These are phyloP conservation scores for Phthorimaea operculella DNA, from an alignment of 1,140 invertebrate genomes.

Conservation along the genomic window DNA sequence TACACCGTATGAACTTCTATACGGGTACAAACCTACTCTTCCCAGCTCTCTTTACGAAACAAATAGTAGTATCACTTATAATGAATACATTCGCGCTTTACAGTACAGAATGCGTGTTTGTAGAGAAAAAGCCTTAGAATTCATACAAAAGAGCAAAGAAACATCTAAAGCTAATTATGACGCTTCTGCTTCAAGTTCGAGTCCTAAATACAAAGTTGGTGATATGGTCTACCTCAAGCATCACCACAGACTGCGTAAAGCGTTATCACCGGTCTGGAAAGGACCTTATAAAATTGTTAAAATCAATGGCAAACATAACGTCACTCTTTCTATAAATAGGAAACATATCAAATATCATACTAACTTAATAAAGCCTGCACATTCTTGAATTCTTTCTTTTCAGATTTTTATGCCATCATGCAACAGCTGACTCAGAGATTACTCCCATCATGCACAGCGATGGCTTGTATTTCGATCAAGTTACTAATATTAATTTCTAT, in stretches of 20 bases:
- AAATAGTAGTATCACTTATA: conserved; percentile 5
- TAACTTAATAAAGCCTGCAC: too few relatives aligned
- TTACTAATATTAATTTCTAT: too few relatives aligned
- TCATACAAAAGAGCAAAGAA: conserved; percentile 7
- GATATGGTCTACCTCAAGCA: conserved; percentile 10
- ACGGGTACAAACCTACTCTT: conserved; percentile 25
- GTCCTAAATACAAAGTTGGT: neutral
- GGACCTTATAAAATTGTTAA: conserved; percentile 10
- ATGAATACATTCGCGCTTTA: conserved; percentile 11
- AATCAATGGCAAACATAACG: conserved; percentile 8
- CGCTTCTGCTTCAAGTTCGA: neutral
- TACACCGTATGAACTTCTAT: conserved; percentile 33
- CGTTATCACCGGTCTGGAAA: conserved; percentile 10
- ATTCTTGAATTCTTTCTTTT: too few relatives aligned
- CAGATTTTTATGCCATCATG: too few relatives aligned
- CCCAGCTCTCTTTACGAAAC: conserved; percentile 15
- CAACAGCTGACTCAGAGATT: too few relatives aligned
- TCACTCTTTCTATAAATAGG: too few relatives aligned
- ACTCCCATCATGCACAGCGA: too few relatives aligned
- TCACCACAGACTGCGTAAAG: conserved; percentile 7
- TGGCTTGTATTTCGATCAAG: too few relatives aligned
- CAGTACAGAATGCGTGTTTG: conserved; percentile 1
- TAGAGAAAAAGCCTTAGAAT: conserved; percentile 3
- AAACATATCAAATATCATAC: too few relatives aligned
- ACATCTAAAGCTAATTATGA: conserved; percentile 10